Conservation (phyloP, 2,888 invertebrate species). For the Phymatocera aterrima region DNA sequence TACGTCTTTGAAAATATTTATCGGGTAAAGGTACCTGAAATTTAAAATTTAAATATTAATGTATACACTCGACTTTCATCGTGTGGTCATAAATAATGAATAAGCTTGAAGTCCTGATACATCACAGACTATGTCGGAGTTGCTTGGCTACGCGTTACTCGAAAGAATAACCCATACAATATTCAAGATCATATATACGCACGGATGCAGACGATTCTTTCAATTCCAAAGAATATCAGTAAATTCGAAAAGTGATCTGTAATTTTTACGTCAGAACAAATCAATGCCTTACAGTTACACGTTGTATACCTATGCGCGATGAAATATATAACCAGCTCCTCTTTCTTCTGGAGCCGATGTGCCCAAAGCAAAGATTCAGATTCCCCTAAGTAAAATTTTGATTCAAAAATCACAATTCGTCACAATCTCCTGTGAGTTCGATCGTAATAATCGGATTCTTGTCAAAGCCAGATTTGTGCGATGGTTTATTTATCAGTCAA, state of each 20-base stretch:
- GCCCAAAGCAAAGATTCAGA: neutral
- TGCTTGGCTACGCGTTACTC: neutral
- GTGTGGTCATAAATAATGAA: slow-evolving; percentile 29
- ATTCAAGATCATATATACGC: neutral
- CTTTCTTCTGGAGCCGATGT: neutral
- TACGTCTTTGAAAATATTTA: neutral
- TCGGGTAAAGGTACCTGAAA: neutral
- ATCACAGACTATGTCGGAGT: neutral
- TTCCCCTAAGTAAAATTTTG: neutral
- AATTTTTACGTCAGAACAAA: neutral
- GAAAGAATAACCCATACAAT: neutral
- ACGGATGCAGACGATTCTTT: neutral
- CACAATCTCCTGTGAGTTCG: too few species aligned
- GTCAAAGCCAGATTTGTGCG: neutral
- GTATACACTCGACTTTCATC: slow-evolving; percentile 6
- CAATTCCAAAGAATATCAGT: neutral
- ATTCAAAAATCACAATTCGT: neutral
- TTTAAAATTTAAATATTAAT: slow-evolving; percentile 35
- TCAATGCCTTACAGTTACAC: too few species aligned
- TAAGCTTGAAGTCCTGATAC: slow-evolving; percentile 26
- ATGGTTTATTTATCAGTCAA: slow-evolving; percentile 18
- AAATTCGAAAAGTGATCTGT: neutral
- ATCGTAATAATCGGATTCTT: neutral
- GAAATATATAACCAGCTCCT: too few species aligned
- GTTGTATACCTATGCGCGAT: too few species aligned